Percentiles rank a stretch among this genome's conserved stretches.
These are phyloP conservation scores for Aplodontia rufa DNA, from an alignment of 2,113 vertebrate genomes.

Conservation along the genomic window DNA sequence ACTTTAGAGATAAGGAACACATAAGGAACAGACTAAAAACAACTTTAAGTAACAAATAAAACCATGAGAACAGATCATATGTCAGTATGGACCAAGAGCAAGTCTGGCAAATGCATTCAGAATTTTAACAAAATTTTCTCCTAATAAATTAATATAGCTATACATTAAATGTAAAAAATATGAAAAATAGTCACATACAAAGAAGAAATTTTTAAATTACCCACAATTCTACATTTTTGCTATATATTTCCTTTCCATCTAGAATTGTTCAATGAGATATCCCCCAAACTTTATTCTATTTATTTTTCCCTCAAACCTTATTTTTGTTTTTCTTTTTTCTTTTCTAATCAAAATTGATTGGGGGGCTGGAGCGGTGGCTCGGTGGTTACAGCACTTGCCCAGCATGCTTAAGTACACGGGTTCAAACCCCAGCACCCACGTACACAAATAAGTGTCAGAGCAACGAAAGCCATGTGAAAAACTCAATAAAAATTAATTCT, in stretches of 20 bases:
- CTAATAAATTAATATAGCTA: too few species aligned
- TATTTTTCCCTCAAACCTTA: not conserved
- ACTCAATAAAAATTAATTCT: too few species aligned
- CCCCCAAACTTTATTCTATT: not conserved
- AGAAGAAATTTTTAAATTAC: not conserved
- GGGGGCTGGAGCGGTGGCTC: too few species aligned
- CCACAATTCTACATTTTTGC: not conserved
- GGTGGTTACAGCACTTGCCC: too few species aligned
- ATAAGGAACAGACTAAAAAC: not conserved
- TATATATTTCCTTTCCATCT: not conserved
- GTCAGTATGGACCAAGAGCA: not conserved
- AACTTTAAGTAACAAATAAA: not conserved
- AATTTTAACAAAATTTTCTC: slow-evolving; percentile 26
- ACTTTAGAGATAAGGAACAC: not conserved
- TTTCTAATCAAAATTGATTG: too few species aligned
- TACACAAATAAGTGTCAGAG: too few species aligned
- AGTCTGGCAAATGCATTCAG: not conserved
- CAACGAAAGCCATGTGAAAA: too few species aligned
- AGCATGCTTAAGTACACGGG: too few species aligned
- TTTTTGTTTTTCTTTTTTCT: not conserved
- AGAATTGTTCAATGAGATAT: not conserved
- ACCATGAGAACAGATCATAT: not conserved
- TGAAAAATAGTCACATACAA: not conserved
- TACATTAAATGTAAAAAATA: not conserved
- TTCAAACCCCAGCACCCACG: too few species aligned